phyloP scores from a whole-genome alignment of 1,140 invertebrate genomes.

The Brevipalpus yothersi region DNA sequence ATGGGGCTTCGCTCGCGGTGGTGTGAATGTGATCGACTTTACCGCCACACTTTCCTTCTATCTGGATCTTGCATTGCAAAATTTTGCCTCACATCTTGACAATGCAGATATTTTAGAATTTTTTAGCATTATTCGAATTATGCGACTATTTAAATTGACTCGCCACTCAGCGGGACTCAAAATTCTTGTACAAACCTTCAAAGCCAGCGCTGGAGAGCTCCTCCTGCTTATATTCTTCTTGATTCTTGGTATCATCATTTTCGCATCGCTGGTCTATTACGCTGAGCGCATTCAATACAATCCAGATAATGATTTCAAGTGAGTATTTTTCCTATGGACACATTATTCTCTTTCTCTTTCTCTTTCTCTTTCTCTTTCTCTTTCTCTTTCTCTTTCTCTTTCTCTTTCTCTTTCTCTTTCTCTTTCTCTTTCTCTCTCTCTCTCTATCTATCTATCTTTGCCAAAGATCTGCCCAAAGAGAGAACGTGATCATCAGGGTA shows the following conservation, averaged over 20 bases:
- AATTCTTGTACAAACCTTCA: constrained; percentile 84
- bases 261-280: constrained; percentile 97
- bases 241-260: constrained; percentile 90
- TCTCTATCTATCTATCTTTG: too few species aligned
- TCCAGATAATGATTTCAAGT: constrained; percentile 88
- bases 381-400: too few species aligned
- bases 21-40: constrained; percentile 94
- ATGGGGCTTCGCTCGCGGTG: constrained; percentile 69
- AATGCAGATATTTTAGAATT: constrained; percentile 91
- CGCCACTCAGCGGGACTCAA: constrained; percentile 87
- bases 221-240: constrained; percentile 86
- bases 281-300: constrained; percentile 85
- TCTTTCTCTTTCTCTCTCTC: too few species aligned
- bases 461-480: too few species aligned
- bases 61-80: constrained; percentile 67
- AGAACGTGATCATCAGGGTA: too few species aligned
- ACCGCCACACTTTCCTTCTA: constrained; percentile 95
- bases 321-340: constrained; percentile 25
- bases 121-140: constrained; percentile 94
- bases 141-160: constrained; percentile 92
- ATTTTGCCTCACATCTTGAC: constrained; percentile 68
- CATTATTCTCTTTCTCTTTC: neutral
- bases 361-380: too few species aligned
- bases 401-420: too few species aligned
- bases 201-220: constrained; percentile 90